phyloP scores from a whole-genome alignment of 35 echinoderm and acorn worm genomes.

The Chiridota heheva region DNA sequence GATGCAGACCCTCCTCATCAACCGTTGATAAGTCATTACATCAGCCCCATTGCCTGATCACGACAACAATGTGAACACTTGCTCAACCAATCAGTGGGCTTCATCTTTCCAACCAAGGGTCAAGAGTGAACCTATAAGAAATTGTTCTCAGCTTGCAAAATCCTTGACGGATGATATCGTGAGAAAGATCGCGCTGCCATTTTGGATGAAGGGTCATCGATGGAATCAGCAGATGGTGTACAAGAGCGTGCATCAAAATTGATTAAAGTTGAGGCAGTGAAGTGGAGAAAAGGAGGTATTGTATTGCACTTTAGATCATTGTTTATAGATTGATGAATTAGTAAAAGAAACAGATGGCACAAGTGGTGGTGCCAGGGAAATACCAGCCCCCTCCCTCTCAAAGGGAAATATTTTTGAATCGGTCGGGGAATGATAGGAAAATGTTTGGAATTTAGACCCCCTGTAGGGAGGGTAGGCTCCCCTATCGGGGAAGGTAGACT shows the following conservation, averaged over 20 bases:
- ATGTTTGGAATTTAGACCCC: too few species aligned
- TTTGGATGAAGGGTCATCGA: slow-evolving; percentile 40
- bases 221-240: background rate
- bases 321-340: background rate
- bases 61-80: too few species aligned
- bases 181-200: slow-evolving; percentile 43
- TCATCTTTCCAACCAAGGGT: slow-evolving; percentile 63
- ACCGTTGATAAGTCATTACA: too few species aligned
- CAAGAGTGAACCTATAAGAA: slow-evolving; percentile 67
- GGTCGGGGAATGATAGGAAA: too few species aligned
- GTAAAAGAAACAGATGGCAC: too few species aligned
- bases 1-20: too few species aligned
- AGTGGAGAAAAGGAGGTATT: slow-evolving; percentile 86
- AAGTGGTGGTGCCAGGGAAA: too few species aligned
- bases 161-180: slow-evolving; percentile 62
- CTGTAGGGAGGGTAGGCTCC: too few species aligned
- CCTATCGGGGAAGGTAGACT: too few species aligned
- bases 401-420: too few species aligned
- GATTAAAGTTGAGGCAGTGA: background rate
- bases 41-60: too few species aligned
- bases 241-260: background rate
- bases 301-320: background rate
- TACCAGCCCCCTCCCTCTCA: too few species aligned
- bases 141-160: slow-evolving; percentile 58
- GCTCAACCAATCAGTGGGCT: slow-evolving; percentile 54